phyloP scores from a whole-genome alignment of 2,888 invertebrate species.

The Drosophila buzzatii region DNA sequence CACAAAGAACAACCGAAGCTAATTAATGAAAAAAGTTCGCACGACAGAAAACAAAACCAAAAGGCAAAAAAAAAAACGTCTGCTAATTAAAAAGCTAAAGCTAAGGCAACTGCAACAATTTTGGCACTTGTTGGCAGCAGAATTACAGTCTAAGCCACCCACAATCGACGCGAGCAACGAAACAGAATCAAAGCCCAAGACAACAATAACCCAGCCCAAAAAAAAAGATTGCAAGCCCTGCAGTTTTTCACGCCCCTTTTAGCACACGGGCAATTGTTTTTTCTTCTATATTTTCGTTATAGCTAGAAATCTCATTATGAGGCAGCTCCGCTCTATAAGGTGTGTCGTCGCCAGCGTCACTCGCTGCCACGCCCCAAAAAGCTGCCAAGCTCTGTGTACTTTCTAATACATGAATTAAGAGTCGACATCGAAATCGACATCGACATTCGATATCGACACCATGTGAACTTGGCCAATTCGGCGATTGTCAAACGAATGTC shows the following conservation, averaged over 20 bases:
- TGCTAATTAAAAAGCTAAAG: constrained; percentile 56
- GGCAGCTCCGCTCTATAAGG: constrained; percentile 53
- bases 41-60: constrained; percentile 23
- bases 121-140: constrained; percentile 57
- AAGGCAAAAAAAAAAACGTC: constrained; percentile 3
- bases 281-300: constrained; percentile 26
- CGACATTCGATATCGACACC: constrained; percentile 39
- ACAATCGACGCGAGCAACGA: not conserved
- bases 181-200: constrained; percentile 37
- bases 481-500: constrained; percentile 66
- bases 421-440: constrained; percentile 23
- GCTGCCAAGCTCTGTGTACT: constrained; percentile 53
- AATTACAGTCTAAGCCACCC: constrained; percentile 20
- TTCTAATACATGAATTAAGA: constrained; percentile 72
- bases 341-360: constrained; percentile 47
- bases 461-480: constrained; percentile 75
- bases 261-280: constrained; percentile 49
- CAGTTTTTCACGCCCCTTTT: constrained; percentile 62
- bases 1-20: constrained; percentile 37
- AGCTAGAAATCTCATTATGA: constrained; percentile 56
- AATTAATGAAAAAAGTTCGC: constrained; percentile 59
- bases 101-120: constrained; percentile 53
- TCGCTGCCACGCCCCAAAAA: constrained; percentile 36
- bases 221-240: constrained; percentile 45
- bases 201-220: constrained; percentile 51